phyloP scores from a whole-genome alignment of 2,888 invertebrate species.

The Eretmocerus hayati region DNA sequence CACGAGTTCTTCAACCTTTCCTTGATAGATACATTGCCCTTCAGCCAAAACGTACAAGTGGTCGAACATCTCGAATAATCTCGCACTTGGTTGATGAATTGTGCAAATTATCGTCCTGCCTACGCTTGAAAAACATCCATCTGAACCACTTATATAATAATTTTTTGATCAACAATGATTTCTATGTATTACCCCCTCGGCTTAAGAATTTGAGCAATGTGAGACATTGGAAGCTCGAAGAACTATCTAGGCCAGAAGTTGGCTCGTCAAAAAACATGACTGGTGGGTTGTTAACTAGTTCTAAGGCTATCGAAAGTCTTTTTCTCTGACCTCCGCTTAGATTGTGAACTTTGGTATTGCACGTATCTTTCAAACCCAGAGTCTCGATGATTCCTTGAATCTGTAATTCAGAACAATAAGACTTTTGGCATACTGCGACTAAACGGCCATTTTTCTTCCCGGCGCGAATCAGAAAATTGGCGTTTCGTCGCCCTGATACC shows the following conservation, averaged over 20 bases:
- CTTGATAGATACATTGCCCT: slow-evolving; percentile 90
- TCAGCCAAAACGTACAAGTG: slow-evolving; percentile 85
- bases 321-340: slow-evolving; percentile 89
- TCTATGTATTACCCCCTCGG: slow-evolving; percentile 54
- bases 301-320: slow-evolving; percentile 82
- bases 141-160: not conserved
- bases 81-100: slow-evolving; percentile 93
- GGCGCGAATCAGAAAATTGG: no score
- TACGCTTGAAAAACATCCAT: slow-evolving; percentile 19
- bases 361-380: slow-evolving; percentile 71
- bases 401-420: no score
- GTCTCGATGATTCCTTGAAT: slow-evolving; percentile 76
- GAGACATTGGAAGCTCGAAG: slow-evolving; percentile 89
- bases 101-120: slow-evolving; percentile 89
- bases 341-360: slow-evolving; percentile 70
- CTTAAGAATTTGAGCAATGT: slow-evolving; percentile 81
- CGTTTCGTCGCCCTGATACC: no score
- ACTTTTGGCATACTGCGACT: no score
- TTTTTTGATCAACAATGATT: not conserved
- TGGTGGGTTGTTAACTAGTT: slow-evolving; percentile 92
- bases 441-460: no score
- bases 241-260: slow-evolving; percentile 87
- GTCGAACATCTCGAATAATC: slow-evolving; percentile 94
- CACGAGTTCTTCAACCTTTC: slow-evolving; percentile 73
- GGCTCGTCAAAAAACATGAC: slow-evolving; percentile 98